Evolutionary conservation across 2,797 vertebrate species (phyloP).

Genomic region (Premnoplex brunnescens): DNA sequence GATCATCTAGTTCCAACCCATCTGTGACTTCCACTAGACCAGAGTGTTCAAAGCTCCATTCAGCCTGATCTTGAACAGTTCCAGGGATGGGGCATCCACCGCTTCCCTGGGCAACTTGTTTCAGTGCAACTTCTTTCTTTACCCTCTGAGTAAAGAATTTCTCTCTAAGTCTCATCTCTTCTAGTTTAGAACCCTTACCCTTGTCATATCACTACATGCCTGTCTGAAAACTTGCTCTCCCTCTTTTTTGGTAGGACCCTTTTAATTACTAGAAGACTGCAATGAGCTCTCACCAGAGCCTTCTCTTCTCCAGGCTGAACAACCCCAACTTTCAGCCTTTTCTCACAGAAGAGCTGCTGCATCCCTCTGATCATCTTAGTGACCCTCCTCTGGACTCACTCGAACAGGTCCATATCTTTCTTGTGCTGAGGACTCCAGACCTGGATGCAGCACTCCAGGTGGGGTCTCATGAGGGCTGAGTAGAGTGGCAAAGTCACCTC

Average conservation of each 20-base stretch:
- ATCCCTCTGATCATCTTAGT: not conserved
- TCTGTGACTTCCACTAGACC: not conserved
- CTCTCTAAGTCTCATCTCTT: not conserved
- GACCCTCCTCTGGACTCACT: not conserved
- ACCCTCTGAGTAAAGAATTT: not conserved
- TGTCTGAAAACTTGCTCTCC: not conserved
- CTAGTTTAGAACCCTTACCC: not conserved
- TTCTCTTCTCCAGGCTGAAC: not conserved
- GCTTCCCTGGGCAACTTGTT: not conserved
- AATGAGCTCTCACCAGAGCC: not conserved
- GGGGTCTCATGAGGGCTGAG: not conserved
- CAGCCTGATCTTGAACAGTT: not conserved
- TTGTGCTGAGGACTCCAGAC: not conserved
- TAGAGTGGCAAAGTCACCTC: not conserved
- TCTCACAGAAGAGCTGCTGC: not conserved
- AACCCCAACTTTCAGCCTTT: not conserved
- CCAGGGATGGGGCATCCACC: not conserved
- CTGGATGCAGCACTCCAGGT: not conserved
- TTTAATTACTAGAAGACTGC: not conserved
- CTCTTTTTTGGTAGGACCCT: not conserved
- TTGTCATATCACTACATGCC: not conserved
- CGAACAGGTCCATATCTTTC: not conserved
- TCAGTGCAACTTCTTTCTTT: not conserved
- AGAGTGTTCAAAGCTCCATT: not conserved
- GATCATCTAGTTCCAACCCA: not conserved